Conservation (phyloP, 2,797 vertebrate genomes). For the Yasuhikotakia modesta region DNA sequence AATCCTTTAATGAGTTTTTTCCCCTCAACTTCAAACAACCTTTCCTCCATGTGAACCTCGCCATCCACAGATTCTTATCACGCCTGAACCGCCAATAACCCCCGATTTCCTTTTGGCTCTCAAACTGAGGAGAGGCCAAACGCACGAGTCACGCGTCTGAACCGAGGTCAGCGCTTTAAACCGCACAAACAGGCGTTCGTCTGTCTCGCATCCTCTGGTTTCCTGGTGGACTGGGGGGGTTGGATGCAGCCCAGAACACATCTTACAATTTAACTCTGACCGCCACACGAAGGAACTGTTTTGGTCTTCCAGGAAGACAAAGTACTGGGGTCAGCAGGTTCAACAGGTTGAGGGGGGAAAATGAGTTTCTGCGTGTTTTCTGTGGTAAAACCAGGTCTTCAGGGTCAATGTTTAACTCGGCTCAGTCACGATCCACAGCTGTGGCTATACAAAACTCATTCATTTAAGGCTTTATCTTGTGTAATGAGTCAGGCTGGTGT, state of each 20-base stretch:
- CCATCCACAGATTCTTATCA: conserved; percentile 81
- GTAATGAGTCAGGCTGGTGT: conserved; percentile 34
- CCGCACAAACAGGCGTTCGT: conserved; percentile 77
- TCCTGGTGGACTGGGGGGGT: conserved; percentile 59
- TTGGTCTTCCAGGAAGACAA: conserved; percentile 33
- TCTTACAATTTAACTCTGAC: conserved; percentile 59
- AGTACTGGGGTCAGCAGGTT: conserved; percentile 35
- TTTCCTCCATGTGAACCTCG: conserved; percentile 78
- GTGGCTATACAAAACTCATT: conserved; percentile 58
- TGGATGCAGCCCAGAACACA: conserved; percentile 60
- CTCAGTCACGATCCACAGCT: conserved; percentile 32
- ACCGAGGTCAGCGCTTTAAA: conserved; percentile 75
- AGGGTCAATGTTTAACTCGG: conserved; percentile 54
- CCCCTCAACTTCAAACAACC: conserved; percentile 79
- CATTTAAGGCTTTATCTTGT: conserved; percentile 58
- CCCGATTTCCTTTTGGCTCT: conserved; percentile 74
- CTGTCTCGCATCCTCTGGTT: conserved; percentile 69
- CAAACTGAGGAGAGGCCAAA: conserved; percentile 67
- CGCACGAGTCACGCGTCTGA: conserved; percentile 72
- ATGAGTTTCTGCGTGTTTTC: conserved; percentile 27
- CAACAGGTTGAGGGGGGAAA: conserved; percentile 46
- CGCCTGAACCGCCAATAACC: conserved; percentile 77
- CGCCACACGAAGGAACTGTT: conserved; percentile 58
- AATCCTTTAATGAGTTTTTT: conserved; percentile 76
- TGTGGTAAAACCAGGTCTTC: background rate